A percentile compares a stretch with the other conserved stretches of the same genome.
Evolutionary conservation across 2,113 vertebrate species (phyloP).

Genomic region (Daboia siamensis): DNA sequence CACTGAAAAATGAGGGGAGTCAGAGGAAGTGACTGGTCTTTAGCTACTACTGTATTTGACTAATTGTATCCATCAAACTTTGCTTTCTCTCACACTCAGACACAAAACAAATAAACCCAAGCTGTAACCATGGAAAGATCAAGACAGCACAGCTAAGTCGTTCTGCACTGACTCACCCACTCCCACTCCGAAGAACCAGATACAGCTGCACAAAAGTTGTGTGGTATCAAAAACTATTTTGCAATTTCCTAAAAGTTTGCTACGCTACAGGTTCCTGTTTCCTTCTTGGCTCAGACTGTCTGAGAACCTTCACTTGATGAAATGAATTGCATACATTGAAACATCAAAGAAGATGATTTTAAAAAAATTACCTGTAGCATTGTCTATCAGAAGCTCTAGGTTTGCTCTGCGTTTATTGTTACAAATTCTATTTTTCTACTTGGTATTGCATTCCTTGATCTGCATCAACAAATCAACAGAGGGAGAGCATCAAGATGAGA

Average conservation of each 20-base stretch:
- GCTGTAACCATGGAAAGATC: background rate
- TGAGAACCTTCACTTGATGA: background rate
- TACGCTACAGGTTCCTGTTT: background rate
- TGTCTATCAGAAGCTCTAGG: background rate
- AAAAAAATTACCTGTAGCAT: background rate
- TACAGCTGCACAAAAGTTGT: too few species aligned
- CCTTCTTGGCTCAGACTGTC: background rate
- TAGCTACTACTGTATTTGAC: background rate
- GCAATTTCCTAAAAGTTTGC: background rate
- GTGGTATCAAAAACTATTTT: background rate
- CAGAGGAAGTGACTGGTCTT: background rate
- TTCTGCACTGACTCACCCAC: background rate
- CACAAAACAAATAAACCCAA: background rate
- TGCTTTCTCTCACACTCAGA: background rate
- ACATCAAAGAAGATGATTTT: background rate
- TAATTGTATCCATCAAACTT: background rate
- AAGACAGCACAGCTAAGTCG: background rate
- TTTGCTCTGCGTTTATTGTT: background rate
- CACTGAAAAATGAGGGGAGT: background rate
- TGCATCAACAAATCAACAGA: too few species aligned
- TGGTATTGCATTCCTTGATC: background rate
- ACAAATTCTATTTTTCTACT: background rate
- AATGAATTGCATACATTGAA: background rate
- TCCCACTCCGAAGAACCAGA: background rate
- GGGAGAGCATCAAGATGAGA: too few species aligned